Conservation (phyloP, 2,888 invertebrate genomes). For the Empis livida region DNA sequence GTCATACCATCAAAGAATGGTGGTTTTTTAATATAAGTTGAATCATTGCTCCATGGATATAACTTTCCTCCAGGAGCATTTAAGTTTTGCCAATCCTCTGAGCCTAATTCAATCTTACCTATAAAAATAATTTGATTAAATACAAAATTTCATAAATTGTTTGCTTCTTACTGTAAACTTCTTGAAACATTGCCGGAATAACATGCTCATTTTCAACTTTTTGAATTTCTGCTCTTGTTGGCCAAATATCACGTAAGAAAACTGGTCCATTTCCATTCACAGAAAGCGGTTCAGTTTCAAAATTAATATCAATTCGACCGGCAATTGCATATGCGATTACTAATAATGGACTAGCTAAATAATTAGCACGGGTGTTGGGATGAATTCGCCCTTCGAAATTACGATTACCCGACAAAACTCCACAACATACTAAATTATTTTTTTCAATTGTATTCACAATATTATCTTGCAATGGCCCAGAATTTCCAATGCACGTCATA, state of each 20-base stretch:
- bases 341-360: constrained; percentile 90
- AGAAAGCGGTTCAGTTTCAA: constrained; percentile 72
- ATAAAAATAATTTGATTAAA: neutral
- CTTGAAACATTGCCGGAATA: constrained; percentile 93
- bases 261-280: constrained; percentile 58
- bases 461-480: constrained; percentile 84
- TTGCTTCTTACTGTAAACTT: constrained; percentile 40
- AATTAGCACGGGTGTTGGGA: constrained; percentile 93
- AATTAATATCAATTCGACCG: constrained; percentile 89
- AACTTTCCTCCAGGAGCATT: constrained; percentile 66
- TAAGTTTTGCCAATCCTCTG: constrained; percentile 71
- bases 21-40: constrained; percentile 92
- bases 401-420: constrained; percentile 91
- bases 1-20: constrained; percentile 88
- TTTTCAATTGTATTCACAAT: constrained; percentile 88
- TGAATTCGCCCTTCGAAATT: constrained; percentile 98
- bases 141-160: neutral
- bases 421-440: constrained; percentile 89
- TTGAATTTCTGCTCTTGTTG: constrained; percentile 79
- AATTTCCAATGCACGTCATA: constrained; percentile 99
- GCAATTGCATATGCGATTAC: constrained; percentile 97
- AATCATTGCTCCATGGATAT: constrained; percentile 81
- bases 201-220: constrained; percentile 76
- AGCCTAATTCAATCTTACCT: constrained; percentile 76
- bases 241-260: constrained; percentile 93